phyloP scores from a whole-genome alignment of 2,113 vertebrate species.

The Sitta europaea region DNA sequence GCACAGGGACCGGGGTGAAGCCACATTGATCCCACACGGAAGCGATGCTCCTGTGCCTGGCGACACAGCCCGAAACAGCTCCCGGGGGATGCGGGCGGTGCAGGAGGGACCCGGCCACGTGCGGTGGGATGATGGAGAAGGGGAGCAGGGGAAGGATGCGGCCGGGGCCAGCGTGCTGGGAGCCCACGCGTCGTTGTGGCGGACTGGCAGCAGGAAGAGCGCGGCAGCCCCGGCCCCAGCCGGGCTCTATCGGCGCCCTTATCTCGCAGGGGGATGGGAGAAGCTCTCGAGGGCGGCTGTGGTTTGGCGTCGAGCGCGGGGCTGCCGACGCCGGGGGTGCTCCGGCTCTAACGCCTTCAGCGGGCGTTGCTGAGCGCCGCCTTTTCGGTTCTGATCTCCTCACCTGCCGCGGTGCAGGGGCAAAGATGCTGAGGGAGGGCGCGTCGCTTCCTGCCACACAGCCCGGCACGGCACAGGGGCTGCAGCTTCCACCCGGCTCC shows the following conservation, averaged over 20 bases:
- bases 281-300: neutral
- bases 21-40: fast-evolving
- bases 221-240: neutral
- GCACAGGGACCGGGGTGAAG: fast-evolving
- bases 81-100: fast-evolving
- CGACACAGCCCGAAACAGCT: neutral
- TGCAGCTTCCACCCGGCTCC: neutral
- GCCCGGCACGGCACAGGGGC: neutral
- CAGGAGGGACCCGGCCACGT: neutral
- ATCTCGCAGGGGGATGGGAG: conserved; percentile 39
- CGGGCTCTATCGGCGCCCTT: neutral
- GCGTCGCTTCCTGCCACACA: neutral
- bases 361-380: neutral
- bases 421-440: neutral
- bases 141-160: neutral
- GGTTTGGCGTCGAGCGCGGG: neutral
- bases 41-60: fast-evolving
- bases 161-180: fast-evolving
- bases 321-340: neutral
- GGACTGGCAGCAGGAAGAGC: neutral
- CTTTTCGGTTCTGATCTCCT: neutral
- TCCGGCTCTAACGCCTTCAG: neutral
- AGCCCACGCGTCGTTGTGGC: fast-evolving
- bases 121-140: neutral
- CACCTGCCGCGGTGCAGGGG: neutral